phyloP scores from a whole-genome alignment of 30 jellyfish, hydroid and myxozoan species.

The Cassiopea andromeda region DNA sequence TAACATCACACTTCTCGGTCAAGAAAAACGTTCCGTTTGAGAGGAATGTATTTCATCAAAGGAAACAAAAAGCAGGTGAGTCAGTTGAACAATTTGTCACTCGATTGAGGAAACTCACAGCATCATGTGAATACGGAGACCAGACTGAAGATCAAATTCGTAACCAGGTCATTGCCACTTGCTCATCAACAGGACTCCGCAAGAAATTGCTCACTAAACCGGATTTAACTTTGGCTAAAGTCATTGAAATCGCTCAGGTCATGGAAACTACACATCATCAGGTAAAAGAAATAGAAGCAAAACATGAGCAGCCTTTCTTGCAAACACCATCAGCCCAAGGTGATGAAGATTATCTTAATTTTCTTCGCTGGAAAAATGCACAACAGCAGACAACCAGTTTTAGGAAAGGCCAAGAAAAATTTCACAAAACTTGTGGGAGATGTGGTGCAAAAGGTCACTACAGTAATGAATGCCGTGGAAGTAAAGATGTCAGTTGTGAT shows the following conservation, averaged over 20 bases:
- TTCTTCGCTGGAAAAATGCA: too few species aligned
- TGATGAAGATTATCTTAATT: too few species aligned
- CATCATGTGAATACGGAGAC: background rate
- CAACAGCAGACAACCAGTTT: too few species aligned
- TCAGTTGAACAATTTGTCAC: background rate
- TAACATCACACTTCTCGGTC: background rate
- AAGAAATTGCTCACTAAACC: background rate
- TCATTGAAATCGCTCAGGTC: background rate
- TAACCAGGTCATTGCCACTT: slow-evolving; percentile 1
- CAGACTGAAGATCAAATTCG: slow-evolving; percentile 17
- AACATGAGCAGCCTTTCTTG: background rate
- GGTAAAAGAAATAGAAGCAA: slow-evolving; percentile 9
- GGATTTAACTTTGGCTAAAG: background rate
- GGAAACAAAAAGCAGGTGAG: background rate
- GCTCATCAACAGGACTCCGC: slow-evolving; percentile 10
- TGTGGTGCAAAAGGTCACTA: too few species aligned
- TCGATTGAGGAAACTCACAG: background rate
- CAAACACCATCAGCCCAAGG: slow-evolving; percentile 10
- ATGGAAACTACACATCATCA: slow-evolving; percentile 1
- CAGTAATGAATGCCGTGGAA: too few species aligned
- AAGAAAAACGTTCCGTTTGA: background rate
- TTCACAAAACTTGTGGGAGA: too few species aligned
- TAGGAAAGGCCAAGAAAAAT: background rate
- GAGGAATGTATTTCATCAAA: background rate
- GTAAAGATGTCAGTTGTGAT: too few species aligned